Base-by-base conservation (phyloP, 2,113 vertebrate genomes). In the Lichenostomus cassidix region DNA sequence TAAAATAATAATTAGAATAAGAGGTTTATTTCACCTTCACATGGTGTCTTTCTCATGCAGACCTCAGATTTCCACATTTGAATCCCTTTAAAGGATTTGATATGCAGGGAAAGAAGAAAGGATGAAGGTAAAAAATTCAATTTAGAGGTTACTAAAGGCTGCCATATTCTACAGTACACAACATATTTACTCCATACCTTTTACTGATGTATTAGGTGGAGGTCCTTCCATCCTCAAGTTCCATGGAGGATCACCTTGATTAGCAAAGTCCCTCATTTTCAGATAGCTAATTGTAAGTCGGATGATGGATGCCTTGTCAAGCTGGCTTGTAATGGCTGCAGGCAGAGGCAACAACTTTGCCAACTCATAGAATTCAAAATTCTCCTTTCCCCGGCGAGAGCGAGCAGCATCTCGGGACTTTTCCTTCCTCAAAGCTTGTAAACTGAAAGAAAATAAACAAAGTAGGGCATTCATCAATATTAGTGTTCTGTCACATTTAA, bases 261-360 rank as follows among this genome's bases (percentile, higher is more conserved):
- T 99, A 98, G 99, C 99, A 92, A 99, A 99, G 98, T 99, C 99
- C 95, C 99, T 98, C 99, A 99, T 99, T 98, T 99, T 99, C 98
- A 99, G 98, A 97, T 99, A 99, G 98, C 99, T 99, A 98, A 99
- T 99, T 97, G 99, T 99, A 95, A 99, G 99, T 88, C 99, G 98
- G 94, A 99, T 99, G 97, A 99, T 99, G 97, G 99, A 99, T 29
- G 99, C 99, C 97, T 99, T 99, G 98, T 99, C 99, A 94, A 99
- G 98, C 96, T 99, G 99, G 94, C 99, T 99, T 91, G 99, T 99
- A 98, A 99, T 99, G 98, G 99, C 99, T 70, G 99, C 99, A 87
- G 99, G 99, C 87, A 99, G 98, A 4, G 99, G 99, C 97, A 99
- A 98, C 98, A 99, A 98, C 97, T 99, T 99, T 97, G 99, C 99